These are phyloP conservation scores for Ochlodes sylvanus DNA, from an alignment of 2,888 invertebrate genomes.

Conservation along the genomic window DNA sequence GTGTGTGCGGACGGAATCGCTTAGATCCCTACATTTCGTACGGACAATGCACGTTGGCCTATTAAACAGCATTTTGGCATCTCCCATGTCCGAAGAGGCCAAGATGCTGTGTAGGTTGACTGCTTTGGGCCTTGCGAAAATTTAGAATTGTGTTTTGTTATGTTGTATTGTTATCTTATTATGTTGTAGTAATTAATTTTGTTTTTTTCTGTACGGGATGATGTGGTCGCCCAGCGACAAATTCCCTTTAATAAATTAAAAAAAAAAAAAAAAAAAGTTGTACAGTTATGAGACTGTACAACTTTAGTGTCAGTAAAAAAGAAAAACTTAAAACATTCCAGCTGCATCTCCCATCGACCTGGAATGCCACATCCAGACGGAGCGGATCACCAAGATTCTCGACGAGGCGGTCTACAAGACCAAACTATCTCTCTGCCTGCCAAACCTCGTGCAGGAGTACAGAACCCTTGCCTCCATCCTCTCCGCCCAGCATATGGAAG, in stretches of 20 bases:
- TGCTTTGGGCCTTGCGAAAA: background rate
- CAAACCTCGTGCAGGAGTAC: slow-evolving; percentile 69
- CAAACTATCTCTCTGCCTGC: slow-evolving; percentile 72
- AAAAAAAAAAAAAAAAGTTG: too few species aligned
- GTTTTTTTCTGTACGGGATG: too few species aligned
- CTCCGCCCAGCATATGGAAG: slow-evolving; percentile 67
- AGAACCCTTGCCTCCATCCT: slow-evolving; percentile 59
- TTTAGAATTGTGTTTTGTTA: too few species aligned
- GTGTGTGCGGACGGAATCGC: background rate
- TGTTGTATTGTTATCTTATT: too few species aligned
- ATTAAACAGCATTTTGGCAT: slow-evolving; percentile 5
- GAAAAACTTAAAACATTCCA: slow-evolving; percentile 41
- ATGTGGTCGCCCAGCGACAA: too few species aligned
- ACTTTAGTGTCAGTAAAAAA: too few species aligned
- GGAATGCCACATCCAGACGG: slow-evolving; percentile 81
- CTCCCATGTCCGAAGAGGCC: slow-evolving; percentile 5
- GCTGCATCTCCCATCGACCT: slow-evolving; percentile 77
- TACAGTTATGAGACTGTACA: too few species aligned
- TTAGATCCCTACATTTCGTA: background rate
- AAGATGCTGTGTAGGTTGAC: background rate
- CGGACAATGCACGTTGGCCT: background rate
- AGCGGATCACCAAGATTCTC: slow-evolving; percentile 81
- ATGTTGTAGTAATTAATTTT: too few species aligned
- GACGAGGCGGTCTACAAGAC: slow-evolving; percentile 78
- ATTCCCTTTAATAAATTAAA: background rate